These are phyloP conservation scores for Tragelaphus strepsiceros DNA, from an alignment of 2,113 vertebrate genomes.

Conservation along the genomic window DNA sequence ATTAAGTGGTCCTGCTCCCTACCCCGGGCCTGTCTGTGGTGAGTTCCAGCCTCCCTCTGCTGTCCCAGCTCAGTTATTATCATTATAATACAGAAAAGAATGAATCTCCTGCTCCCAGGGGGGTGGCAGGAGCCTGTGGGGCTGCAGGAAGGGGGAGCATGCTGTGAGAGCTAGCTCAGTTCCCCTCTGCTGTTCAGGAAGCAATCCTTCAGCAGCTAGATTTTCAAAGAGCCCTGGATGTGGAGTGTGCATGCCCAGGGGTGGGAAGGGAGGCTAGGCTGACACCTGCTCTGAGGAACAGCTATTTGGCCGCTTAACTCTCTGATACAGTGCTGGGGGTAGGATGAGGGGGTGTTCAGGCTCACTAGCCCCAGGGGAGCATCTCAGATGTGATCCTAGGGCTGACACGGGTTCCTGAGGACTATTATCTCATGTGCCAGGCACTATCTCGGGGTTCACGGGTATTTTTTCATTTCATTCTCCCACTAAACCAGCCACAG, in stretches of 20 bases:
- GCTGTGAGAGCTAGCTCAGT: conserved; percentile 71
- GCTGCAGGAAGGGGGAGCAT: conserved; percentile 64
- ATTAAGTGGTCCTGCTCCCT: conserved; percentile 63
- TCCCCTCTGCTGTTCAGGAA: conserved; percentile 69
- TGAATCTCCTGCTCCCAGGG: conserved; percentile 57
- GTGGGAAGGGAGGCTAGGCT: background rate
- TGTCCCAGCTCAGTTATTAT: conserved; percentile 73
- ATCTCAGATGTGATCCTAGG: background rate
- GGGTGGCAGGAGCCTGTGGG: conserved; percentile 45
- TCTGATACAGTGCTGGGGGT: background rate
- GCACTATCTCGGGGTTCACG: rapidly evolving
- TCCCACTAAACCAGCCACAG: background rate
- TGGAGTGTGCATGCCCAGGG: background rate
- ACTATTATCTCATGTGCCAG: too few species aligned
- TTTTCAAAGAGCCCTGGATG: background rate
- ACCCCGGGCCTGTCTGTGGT: conserved; percentile 66
- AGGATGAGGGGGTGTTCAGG: too few species aligned
- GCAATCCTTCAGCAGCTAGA: conserved; percentile 40
- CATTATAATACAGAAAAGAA: conserved; percentile 73
- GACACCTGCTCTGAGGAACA: background rate
- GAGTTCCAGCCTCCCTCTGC: conserved; percentile 75
- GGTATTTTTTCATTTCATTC: background rate
- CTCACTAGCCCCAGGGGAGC: background rate
- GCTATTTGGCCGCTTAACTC: background rate
- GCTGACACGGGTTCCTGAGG: background rate